phyloP scores from a whole-genome alignment of 2,888 invertebrate species.

The Octonoba sinensis region DNA sequence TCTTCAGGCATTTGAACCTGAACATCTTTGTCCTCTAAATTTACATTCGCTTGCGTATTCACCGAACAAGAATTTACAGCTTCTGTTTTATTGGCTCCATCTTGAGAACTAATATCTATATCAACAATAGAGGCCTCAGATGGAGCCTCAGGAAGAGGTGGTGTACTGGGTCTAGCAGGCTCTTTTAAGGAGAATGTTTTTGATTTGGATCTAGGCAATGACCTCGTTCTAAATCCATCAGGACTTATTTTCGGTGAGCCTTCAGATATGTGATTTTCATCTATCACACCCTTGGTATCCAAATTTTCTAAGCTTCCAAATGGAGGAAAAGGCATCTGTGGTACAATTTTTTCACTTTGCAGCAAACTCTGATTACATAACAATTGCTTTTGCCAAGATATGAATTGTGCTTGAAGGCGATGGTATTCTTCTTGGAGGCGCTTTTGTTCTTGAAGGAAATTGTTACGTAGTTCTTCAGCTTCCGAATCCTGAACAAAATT shows the following conservation, averaged over 20 bases:
- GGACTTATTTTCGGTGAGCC: conserved; percentile 18
- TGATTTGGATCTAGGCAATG: conserved; percentile 57
- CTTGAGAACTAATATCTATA: conserved; percentile 35
- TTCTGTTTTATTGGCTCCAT: conserved; percentile 42
- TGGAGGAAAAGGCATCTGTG: conserved; percentile 60
- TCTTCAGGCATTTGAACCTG: conserved; percentile 47
- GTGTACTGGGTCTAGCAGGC: conserved; percentile 27
- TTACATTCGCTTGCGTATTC: conserved; percentile 25
- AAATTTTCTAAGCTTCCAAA: conserved; percentile 41
- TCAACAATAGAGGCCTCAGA: conserved; percentile 50
- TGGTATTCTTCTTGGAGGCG: conserved; percentile 57
- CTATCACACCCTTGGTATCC: conserved; percentile 14
- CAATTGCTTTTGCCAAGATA: conserved; percentile 61
- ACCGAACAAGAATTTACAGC: conserved; percentile 39
- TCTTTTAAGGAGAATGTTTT: conserved; percentile 47
- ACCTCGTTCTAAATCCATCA: conserved; percentile 52
- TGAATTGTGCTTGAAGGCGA: conserved; percentile 52
- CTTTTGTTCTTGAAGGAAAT: conserved; percentile 53
- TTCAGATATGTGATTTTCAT: conserved; percentile 24
- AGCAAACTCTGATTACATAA: conserved; percentile 56
- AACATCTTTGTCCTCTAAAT: conserved; percentile 41
- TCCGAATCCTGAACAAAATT: conserved; percentile 44
- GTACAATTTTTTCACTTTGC: conserved; percentile 59
- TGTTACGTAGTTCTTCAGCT: conserved; percentile 29
- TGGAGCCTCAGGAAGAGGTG: conserved; percentile 21